Conservation (phyloP, 2,113 vertebrate species). For the Brachyistius frenatus region DNA sequence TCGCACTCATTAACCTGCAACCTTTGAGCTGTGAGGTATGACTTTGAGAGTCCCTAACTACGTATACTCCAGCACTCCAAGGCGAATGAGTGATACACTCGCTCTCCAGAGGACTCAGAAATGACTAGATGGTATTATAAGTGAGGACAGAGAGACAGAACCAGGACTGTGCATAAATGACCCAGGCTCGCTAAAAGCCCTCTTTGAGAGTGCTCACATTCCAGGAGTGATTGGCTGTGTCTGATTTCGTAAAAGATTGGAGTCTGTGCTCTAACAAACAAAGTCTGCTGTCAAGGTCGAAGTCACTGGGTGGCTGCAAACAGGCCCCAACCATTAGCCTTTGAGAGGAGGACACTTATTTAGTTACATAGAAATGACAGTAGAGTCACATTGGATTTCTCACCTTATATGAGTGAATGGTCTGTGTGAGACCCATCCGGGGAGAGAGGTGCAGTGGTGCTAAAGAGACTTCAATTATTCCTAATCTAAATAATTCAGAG, state of each 20-base stretch:
- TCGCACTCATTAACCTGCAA: constrained; percentile 47
- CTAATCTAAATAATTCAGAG: constrained; percentile 68
- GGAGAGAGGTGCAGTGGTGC: constrained; percentile 3
- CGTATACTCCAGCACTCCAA: not conserved
- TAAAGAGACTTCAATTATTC: constrained; percentile 39
- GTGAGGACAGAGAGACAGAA: constrained; percentile 11
- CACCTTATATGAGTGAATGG: not conserved
- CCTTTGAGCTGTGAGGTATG: constrained; percentile 12
- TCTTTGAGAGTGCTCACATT: constrained; percentile 13
- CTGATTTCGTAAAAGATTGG: constrained; percentile 18
- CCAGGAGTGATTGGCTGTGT: not conserved
- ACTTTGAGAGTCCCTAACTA: not conserved
- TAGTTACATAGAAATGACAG: not conserved
- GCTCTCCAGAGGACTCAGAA: not conserved
- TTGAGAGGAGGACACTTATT: not conserved
- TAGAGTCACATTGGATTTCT: not conserved
- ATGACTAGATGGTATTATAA: constrained; percentile 23
- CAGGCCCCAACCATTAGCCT: not conserved
- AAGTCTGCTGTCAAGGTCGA: constrained; percentile 42
- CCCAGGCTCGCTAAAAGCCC: constrained; percentile 8
- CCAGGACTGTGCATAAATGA: not conserved
- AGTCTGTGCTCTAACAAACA: constrained; percentile 7
- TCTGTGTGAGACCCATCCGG: not conserved
- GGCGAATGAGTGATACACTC: not conserved
- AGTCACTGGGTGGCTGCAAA: not conserved